A percentile compares a stretch with the other conserved stretches of the same genome.
phyloP scores from a whole-genome alignment of 2,888 invertebrate genomes.

The Mellilla xanthometata region DNA sequence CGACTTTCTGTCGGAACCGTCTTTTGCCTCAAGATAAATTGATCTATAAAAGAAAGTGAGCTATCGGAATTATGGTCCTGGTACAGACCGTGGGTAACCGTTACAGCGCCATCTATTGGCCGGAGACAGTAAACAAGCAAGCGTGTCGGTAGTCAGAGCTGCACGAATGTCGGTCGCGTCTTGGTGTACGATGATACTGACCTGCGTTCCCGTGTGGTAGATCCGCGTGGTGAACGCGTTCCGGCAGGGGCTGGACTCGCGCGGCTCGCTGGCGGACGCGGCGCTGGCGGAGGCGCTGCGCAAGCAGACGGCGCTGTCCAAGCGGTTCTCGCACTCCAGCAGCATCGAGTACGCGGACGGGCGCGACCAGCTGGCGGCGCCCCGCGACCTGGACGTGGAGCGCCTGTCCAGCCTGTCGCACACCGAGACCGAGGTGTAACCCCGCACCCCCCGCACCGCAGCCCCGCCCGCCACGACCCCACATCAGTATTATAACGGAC shows the following conservation, averaged over 20 bases:
- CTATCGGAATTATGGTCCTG: too few species aligned
- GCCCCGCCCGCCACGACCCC: constrained; percentile 35
- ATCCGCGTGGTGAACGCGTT: constrained; percentile 99
- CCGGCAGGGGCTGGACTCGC: constrained; percentile 99
- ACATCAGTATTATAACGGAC: constrained; percentile 49
- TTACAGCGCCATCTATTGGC: too few species aligned
- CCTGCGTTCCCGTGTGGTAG: constrained; percentile 81
- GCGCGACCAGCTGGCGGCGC: constrained; percentile 93
- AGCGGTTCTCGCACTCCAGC: constrained; percentile 94
- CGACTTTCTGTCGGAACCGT: too few species aligned
- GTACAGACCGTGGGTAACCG: too few species aligned
- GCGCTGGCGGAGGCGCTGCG: constrained; percentile 96
- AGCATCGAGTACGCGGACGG: constrained; percentile 96
- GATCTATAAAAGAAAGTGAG: too few species aligned
- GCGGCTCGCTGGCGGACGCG: constrained; percentile 95
- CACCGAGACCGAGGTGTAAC: constrained; percentile 96
- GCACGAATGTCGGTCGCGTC: constrained; percentile 21
- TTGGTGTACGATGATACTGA: constrained; percentile 6
- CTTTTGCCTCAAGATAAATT: too few species aligned
- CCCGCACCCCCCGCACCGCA: constrained; percentile 25
- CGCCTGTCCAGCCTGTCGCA: constrained; percentile 96
- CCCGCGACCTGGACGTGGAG: constrained; percentile 96
- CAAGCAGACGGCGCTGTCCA: constrained; percentile 95
- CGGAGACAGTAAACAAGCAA: too few species aligned
- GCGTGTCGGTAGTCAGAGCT: constrained; percentile 30